These are phyloP conservation scores for Xylocampa areola DNA, from an alignment of 2,888 invertebrate genomes.

Conservation along the genomic window DNA sequence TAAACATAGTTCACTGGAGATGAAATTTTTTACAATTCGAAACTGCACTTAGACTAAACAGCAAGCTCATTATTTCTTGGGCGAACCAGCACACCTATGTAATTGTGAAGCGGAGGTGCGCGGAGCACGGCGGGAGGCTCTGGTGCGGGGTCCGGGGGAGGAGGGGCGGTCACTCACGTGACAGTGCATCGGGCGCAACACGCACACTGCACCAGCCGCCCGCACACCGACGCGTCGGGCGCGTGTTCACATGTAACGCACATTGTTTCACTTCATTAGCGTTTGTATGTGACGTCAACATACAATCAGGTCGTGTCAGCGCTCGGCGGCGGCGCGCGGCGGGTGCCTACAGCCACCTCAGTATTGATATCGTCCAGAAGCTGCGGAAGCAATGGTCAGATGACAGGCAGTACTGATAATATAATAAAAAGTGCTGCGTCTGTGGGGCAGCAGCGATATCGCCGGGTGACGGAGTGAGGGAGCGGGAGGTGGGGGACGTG, in stretches of 20 bases:
- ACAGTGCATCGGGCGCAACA: conserved; percentile 29
- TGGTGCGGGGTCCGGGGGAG: neutral
- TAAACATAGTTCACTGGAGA: no score
- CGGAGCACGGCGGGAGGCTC: neutral
- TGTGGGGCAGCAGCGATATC: neutral
- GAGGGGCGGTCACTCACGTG: conserved; percentile 42
- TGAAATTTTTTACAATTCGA: no score
- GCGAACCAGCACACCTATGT: conserved; percentile 16
- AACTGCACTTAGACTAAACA: no score
- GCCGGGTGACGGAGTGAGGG: no score
- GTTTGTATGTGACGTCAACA: no score
- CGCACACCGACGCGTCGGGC: conserved; percentile 11
- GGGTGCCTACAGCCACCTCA: conserved; percentile 12
- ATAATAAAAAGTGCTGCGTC: neutral
- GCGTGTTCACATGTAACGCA: neutral
- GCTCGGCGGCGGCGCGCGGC: no score
- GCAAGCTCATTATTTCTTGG: conserved; percentile 26
- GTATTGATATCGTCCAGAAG: neutral
- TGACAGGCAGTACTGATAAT: neutral
- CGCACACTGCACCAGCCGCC: conserved; percentile 20
- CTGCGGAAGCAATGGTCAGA: no score
- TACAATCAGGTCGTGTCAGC: no score
- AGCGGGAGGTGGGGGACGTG: neutral
- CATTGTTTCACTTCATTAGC: conserved; percentile 19
- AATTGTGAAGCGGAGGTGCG: neutral